Evolutionary conservation across 1,140 invertebrate species (phyloP), one percentile per base, ranked within the genome.

Genomic region (Pygmarrhopalites habei): DNA sequence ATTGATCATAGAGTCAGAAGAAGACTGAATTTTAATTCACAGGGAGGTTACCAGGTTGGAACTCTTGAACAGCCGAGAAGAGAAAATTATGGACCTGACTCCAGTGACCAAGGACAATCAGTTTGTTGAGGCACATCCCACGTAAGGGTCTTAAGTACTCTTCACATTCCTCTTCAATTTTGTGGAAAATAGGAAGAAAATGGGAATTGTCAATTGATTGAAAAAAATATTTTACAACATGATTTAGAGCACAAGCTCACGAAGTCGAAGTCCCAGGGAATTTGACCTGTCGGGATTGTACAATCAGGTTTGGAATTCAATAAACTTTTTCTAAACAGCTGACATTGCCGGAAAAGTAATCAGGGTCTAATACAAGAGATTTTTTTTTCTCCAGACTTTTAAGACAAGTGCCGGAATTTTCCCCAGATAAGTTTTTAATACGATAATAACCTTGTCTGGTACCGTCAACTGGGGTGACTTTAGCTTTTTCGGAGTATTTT

Each of bases 381-480:
- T n/a, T n/a, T n/a, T n/a, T n/a, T n/a, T n/a, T n/a, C n/a, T n/a
- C n/a, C n/a, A n/a, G n/a, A n/a, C 77, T 97, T 56, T 80, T 94
- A 14, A 79, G 92, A 1, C 87, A 95, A 76, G 93, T 92, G 0
- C 80, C 83, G 19, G 92, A 98, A 78, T 96, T 90, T 90, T 84
- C 86, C 1, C 76, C 78, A 14, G 82, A 78, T 67, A n/a, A n/a
- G n/a, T n/a, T n/a, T n/a, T n/a, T n/a, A n/a, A n/a, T n/a, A n/a
- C n/a, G n/a, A n/a, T n/a, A n/a, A n/a, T n/a, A n/a, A n/a, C n/a
- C n/a, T n/a, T n/a, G n/a, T n/a, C n/a, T n/a, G n/a, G n/a, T n/a
- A n/a, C n/a, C n/a, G n/a, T n/a, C n/a, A n/a, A n/a, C n/a, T n/a
- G n/a, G n/a, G n/a, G n/a, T n/a, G n/a, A n/a, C n/a, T n/a, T n/a